phyloP scores from a whole-genome alignment of 2,888 invertebrate genomes.

The Caenorhabditis sp. region DNA sequence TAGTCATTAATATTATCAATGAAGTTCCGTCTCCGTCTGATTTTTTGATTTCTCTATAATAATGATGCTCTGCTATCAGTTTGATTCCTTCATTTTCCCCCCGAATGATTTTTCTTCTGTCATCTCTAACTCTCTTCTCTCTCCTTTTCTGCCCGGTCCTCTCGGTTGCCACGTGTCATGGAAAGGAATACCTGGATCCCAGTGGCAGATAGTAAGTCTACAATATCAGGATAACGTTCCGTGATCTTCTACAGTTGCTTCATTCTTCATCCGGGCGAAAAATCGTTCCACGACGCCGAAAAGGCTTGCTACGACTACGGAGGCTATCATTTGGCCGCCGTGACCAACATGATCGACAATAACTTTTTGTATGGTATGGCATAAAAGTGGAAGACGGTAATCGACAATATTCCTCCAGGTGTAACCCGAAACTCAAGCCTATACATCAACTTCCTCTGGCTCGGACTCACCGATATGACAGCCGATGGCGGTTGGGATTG shows the following conservation, averaged over 20 bases:
- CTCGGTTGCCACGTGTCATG: constrained; percentile 5
- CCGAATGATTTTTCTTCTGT: not conserved
- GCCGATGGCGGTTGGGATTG: constrained; percentile 44
- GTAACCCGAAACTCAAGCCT: constrained; percentile 4
- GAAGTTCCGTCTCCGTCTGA: not conserved
- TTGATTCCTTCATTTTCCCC: too few relatives aligned
- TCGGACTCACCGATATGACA: constrained; percentile 44
- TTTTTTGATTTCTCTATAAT: not conserved
- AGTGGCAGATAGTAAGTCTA: constrained; percentile 6
- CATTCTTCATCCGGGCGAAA: constrained; percentile 10
- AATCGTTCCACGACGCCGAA: constrained; percentile 47
- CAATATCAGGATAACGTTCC: not conserved
- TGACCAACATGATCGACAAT: constrained; percentile 49
- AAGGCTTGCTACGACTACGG: constrained; percentile 47
- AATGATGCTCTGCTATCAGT: too few relatives aligned
- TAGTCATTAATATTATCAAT: not conserved
- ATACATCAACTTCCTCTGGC: constrained; percentile 35
- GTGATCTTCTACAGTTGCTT: constrained; percentile 35
- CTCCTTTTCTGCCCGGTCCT: not conserved
- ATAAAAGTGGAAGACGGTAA: not conserved
- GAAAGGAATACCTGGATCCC: constrained; percentile 10
- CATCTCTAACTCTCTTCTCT: not conserved
- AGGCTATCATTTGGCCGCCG: constrained; percentile 40
- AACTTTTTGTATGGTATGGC: constrained; percentile 36
- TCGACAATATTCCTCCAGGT: too few relatives aligned